Conservation (phyloP, 2,888 invertebrate genomes). For the Diplolepis rosae region DNA sequence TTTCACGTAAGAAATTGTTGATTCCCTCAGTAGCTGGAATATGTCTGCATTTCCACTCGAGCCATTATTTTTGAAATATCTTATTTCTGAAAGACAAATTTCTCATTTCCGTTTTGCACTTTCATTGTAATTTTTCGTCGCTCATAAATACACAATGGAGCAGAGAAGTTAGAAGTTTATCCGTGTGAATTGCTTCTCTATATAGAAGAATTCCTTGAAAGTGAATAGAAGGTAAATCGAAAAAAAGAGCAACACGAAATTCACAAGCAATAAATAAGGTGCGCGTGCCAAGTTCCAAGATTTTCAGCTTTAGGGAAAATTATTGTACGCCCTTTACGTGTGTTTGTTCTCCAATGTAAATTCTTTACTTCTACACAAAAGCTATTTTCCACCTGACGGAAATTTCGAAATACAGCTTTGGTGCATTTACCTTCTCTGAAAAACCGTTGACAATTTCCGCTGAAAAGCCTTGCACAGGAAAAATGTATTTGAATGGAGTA, state of each 20-base stretch:
- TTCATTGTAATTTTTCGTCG: background rate
- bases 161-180: background rate
- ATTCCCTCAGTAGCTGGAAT: no score
- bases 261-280: constrained; percentile 28
- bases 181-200: background rate
- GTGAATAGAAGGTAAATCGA: constrained; percentile 19
- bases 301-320: constrained; percentile 44
- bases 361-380: constrained; percentile 50
- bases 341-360: constrained; percentile 38
- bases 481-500: background rate
- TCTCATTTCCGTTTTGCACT: background rate
- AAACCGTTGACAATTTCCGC: background rate
- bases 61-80: no score
- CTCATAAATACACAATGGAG: background rate
- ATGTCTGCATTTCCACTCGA: no score
- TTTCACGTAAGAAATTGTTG: no score
- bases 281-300: constrained; percentile 30
- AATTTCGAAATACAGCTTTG: constrained; percentile 32
- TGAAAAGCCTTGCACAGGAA: background rate
- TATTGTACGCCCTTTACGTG: constrained; percentile 32
- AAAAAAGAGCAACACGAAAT: constrained; percentile 19
- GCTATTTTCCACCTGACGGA: constrained; percentile 50
- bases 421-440: background rate
- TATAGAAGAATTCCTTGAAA: constrained; percentile 1
- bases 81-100: no score